Evolutionary conservation across 2,888 invertebrate species (phyloP), one percentile per base, ranked within the genome.

Genomic region (Cheilosia scutellata): DNA sequence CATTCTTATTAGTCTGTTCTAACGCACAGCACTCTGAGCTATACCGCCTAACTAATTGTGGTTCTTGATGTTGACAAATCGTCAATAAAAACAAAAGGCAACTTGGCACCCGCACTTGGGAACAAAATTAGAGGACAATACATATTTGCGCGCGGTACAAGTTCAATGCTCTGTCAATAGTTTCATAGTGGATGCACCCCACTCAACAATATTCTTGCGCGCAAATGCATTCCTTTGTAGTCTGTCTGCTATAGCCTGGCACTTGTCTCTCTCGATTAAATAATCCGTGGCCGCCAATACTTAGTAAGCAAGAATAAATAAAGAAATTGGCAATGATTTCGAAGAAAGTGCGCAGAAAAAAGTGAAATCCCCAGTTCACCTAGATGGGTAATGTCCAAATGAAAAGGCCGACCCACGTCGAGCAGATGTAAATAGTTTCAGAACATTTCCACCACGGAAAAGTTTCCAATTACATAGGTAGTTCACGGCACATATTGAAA

Each of bases 111-210:
- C 11, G 37, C 11, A 3, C 11, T 37, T 37, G 4, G 33, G 11
- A 9, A 37, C 5, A 16, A 16, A n/a, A 7, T 47, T 16, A n/a
- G 44, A 47, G 16, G 16, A 16, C 44, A 65, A 16, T 44, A 47
- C 33, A 42, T 6, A 49, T 49, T 37, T 47, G 49, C 5, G 13
- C 2, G 20, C 16, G 4, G 29, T 29, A 42, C 58, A 75, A 63
- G 82, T 82, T 76, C 82, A 82, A 82, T 71, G 77, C 42, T 77
- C 82, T 49, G 31, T 27, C 5, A 55, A 55, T 13, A 42, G 27
- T n/a, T 40, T 16, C 0, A 2, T 2, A n/a, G 20, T 2, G 63
- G 33, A 33, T 11, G 11, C 11, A 37, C 4, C 47, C 55, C 58
- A 68, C 40, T 74, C 51, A 68, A 65, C 27, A n/a, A 53, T 65